phyloP scores from a whole-genome alignment of 2,888 invertebrate species.

The Lasioglossum marginatum region DNA sequence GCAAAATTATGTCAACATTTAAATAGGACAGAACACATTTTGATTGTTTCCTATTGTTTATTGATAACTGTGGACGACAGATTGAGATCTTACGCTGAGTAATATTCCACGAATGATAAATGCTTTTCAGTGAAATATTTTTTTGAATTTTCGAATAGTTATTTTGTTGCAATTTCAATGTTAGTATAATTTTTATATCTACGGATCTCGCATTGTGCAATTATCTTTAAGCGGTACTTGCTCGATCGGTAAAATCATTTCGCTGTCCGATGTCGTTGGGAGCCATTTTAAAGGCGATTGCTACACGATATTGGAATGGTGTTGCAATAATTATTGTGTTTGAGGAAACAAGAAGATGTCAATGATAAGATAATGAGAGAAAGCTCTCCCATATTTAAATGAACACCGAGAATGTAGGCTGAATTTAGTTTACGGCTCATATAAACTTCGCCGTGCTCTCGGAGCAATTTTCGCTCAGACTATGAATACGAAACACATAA shows the following conservation, averaged over 20 bases:
- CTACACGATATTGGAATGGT: background rate
- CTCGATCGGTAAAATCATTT: slow-evolving; percentile 50
- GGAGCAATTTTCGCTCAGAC: slow-evolving; percentile 81
- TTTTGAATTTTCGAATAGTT: background rate
- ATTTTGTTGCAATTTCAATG: background rate
- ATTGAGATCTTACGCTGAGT: background rate
- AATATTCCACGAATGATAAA: background rate
- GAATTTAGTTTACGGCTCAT: slow-evolving; percentile 80
- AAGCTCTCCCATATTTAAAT: slow-evolving; percentile 71
- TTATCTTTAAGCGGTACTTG: slow-evolving; percentile 6
- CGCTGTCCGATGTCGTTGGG: slow-evolving; percentile 11
- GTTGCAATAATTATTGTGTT: background rate
- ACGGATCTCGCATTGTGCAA: slow-evolving; percentile 10
- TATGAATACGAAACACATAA: slow-evolving; percentile 82
- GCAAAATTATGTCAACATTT: background rate
- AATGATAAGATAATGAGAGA: slow-evolving; percentile 11
- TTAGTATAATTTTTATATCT: background rate
- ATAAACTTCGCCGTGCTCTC: slow-evolving; percentile 81
- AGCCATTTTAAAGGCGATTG: background rate
- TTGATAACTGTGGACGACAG: background rate
- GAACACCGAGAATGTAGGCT: slow-evolving; percentile 76
- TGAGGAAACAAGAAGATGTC: background rate
- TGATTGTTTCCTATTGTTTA: background rate
- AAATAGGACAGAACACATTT: background rate
- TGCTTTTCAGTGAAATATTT: background rate